A percentile compares a stretch with the other conserved stretches of the same genome.
These are phyloP conservation scores for Sturnira hondurensis DNA, from an alignment of 2,113 vertebrate species.

Conservation along the genomic window DNA sequence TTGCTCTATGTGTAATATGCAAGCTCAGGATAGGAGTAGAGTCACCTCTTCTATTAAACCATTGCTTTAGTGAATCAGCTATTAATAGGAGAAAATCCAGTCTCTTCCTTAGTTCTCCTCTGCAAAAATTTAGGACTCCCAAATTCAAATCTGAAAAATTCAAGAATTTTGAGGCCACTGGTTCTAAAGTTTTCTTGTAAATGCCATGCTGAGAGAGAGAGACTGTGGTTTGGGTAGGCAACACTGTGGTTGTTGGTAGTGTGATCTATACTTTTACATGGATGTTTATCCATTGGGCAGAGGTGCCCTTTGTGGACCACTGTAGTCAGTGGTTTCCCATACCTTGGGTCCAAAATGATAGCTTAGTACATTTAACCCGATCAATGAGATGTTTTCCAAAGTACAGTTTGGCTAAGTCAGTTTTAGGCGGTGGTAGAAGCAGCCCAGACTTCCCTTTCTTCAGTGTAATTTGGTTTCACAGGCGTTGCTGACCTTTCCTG, in stretches of 20 bases:
- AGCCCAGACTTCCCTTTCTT: background rate
- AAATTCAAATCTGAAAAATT: background rate
- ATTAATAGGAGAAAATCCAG: background rate
- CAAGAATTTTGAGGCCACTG: background rate
- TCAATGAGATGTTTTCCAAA: background rate
- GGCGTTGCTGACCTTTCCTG: background rate
- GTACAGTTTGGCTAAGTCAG: background rate
- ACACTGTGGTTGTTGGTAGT: background rate
- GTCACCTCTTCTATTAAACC: background rate
- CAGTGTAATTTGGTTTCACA: background rate
- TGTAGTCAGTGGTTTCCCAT: background rate
- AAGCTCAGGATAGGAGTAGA: background rate
- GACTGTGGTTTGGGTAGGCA: fast-evolving
- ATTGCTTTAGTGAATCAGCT: background rate
- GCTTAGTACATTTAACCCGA: background rate
- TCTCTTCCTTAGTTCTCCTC: background rate
- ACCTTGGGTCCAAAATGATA: background rate
- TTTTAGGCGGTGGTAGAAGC: background rate
- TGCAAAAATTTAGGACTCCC: background rate
- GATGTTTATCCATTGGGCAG: background rate
- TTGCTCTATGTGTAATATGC: background rate
- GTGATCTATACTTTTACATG: background rate
- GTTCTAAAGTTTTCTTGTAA: background rate
- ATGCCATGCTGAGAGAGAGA: background rate
- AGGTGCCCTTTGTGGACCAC: background rate